Percentiles rank a stretch among this genome's conserved stretches.
phyloP scores from a whole-genome alignment of 2,797 vertebrate genomes.

The Acestrorhynchus altus region DNA sequence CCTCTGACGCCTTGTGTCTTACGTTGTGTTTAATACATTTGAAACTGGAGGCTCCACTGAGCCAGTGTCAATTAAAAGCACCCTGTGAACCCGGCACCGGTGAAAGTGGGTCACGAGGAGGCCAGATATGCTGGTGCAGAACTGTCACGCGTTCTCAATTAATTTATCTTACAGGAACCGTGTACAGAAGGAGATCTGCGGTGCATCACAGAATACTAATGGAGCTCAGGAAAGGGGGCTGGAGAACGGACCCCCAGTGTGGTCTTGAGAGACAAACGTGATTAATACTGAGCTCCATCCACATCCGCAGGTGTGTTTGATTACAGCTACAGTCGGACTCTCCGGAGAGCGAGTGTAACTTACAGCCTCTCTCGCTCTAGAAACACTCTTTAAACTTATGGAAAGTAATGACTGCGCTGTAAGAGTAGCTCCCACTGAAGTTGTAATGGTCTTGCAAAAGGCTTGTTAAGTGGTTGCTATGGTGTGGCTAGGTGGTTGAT shows the following conservation, averaged over 20 bases:
- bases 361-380: constrained; percentile 30
- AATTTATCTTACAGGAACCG: constrained; percentile 40
- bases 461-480: too few species aligned
- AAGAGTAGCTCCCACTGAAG: not conserved
- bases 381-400: constrained; percentile 3
- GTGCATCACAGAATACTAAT: constrained; percentile 25
- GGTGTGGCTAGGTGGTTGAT: too few species aligned
- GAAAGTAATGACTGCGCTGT: constrained; percentile 1
- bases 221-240: not conserved
- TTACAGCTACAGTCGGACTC: constrained; percentile 22
- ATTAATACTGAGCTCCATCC: constrained; percentile 34
- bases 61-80: constrained; percentile 23
- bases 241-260: constrained; percentile 5
- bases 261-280: not conserved
- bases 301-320: constrained; percentile 39
- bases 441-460: not conserved
- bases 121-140: constrained; percentile 10
- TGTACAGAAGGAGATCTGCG: not conserved
- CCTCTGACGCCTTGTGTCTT: not conserved
- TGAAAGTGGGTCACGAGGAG: constrained; percentile 36
- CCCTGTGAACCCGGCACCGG: not conserved
- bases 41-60: not conserved
- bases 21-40: not conserved
- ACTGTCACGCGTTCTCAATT: constrained; percentile 29
- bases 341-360: not conserved